Evolutionary conservation across 2,797 vertebrate species (phyloP).

Genomic region (Myotis myotis): DNA sequence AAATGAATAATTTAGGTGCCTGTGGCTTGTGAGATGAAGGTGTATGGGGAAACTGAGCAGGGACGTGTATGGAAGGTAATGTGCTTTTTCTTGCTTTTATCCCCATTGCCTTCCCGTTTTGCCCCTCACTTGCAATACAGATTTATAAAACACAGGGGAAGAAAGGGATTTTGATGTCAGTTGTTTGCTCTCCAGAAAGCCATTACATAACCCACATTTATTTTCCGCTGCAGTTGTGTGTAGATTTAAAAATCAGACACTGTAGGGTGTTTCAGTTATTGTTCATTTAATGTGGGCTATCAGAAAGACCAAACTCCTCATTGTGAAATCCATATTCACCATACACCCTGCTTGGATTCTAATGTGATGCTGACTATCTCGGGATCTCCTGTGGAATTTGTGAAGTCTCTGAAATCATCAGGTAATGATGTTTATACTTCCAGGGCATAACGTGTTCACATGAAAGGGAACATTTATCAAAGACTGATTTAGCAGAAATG

Average conservation of each 20-base stretch:
- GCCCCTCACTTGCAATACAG: neutral
- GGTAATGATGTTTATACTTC: conserved; percentile 43
- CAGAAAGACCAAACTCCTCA: neutral
- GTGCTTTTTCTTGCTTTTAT: neutral
- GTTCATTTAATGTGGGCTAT: neutral
- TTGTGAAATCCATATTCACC: neutral
- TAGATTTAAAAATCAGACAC: conserved; percentile 39
- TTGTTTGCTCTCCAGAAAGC: conserved; percentile 23
- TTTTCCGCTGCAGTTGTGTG: neutral
- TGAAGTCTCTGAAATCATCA: conserved; percentile 44
- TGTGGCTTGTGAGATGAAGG: neutral
- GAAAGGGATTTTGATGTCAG: neutral
- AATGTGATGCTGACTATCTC: neutral
- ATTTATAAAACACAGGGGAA: neutral
- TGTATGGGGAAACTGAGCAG: neutral
- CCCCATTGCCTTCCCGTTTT: neutral
- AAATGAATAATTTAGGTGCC: neutral
- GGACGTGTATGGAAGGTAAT: neutral
- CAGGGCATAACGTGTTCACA: neutral
- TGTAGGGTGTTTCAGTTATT: neutral
- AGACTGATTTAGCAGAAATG: neutral
- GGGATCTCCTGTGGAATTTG: neutral
- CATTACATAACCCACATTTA: neutral
- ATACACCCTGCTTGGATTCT: neutral
- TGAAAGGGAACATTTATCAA: conserved; percentile 12